A percentile compares a stretch with the other conserved stretches of the same genome.
Conservation (phyloP, 2,113 vertebrate genomes). For the Thoracochromis brauschi region DNA sequence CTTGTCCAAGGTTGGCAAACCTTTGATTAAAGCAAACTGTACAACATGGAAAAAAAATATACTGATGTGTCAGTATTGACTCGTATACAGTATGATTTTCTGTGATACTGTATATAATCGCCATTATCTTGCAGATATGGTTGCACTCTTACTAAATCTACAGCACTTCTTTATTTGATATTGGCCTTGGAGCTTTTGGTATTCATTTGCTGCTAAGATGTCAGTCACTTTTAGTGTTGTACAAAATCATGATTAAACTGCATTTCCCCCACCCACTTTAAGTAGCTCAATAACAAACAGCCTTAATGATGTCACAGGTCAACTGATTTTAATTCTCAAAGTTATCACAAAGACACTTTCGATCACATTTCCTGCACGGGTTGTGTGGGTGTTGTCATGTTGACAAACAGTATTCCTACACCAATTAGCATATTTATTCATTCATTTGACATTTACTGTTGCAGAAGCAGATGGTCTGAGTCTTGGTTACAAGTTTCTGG, state of each 20-base stretch:
- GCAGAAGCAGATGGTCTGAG: constrained; percentile 58
- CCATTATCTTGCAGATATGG: neutral
- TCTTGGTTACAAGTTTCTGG: constrained; percentile 56
- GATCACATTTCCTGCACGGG: neutral
- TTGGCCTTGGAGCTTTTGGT: neutral
- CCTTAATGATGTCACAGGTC: neutral
- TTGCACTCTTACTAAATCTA: neutral
- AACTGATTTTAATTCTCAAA: neutral
- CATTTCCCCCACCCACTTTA: neutral
- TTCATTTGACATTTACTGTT: constrained; percentile 55
- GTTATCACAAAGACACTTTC: neutral
- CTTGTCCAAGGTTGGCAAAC: neutral
- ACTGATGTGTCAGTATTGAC: neutral
- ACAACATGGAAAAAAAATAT: neutral
- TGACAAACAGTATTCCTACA: constrained; percentile 38
- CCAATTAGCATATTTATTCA: constrained; percentile 47
- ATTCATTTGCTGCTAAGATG: neutral
- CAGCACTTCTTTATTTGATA: neutral
- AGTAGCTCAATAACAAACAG: neutral
- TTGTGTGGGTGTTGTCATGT: constrained; percentile 36
- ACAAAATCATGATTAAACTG: neutral
- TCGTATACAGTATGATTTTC: neutral
- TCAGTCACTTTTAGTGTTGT: neutral
- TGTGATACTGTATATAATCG: neutral
- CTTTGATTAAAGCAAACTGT: neutral